These are phyloP conservation scores for Pecten maximus DNA, from an alignment of 2,888 invertebrate species.

Conservation along the genomic window DNA sequence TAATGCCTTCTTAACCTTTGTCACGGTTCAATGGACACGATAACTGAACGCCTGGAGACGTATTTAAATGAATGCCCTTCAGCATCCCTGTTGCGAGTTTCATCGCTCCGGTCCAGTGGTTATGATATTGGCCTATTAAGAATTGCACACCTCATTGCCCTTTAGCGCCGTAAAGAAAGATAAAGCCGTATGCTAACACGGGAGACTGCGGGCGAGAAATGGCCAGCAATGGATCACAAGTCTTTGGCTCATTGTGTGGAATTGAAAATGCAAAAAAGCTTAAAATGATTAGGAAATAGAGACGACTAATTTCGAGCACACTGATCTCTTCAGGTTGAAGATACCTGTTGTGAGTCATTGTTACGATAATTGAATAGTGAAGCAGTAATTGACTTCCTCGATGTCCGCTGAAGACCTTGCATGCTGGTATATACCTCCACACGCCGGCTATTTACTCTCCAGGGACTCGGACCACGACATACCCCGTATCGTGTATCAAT, in stretches of 20 bases:
- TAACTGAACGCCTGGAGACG: background rate
- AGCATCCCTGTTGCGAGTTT: slow-evolving; percentile 33
- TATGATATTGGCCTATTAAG: slow-evolving; percentile 30
- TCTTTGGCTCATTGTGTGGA: background rate
- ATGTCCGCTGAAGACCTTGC: background rate
- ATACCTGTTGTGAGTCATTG: background rate
- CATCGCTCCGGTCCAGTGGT: slow-evolving; percentile 10
- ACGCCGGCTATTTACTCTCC: background rate
- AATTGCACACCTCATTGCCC: background rate
- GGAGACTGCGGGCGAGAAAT: slow-evolving; percentile 18
- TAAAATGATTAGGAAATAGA: slow-evolving; percentile 25
- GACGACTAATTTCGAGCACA: slow-evolving; percentile 18
- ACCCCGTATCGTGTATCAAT: background rate
- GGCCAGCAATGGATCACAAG: background rate
- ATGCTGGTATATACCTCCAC: slow-evolving; percentile 2
- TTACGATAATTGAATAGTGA: slow-evolving; percentile 6
- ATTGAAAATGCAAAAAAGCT: slow-evolving; percentile 18
- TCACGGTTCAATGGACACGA: background rate
- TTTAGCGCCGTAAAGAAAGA: background rate
- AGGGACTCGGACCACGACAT: background rate
- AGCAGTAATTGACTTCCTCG: background rate
- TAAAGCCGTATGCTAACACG: background rate
- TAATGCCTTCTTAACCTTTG: slow-evolving; percentile 2
- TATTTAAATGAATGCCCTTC: slow-evolving; percentile 3
- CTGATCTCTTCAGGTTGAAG: background rate